phyloP scores from a whole-genome alignment of 2,113 vertebrate species.

The Hiodon alosoides region DNA sequence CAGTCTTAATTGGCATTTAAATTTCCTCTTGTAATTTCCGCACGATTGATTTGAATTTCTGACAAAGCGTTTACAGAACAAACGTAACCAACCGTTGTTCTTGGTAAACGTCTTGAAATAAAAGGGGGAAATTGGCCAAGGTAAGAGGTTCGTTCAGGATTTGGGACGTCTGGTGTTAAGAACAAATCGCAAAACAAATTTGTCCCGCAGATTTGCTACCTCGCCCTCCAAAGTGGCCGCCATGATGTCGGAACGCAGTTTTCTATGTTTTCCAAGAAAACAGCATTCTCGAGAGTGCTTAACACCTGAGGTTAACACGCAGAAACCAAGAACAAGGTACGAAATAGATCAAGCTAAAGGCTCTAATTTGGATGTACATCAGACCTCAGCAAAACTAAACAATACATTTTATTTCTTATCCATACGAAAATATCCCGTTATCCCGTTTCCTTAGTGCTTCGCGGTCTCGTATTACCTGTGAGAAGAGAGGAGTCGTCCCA shows the following conservation, averaged over 20 bases:
- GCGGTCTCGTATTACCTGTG: no score
- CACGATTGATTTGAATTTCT: not conserved
- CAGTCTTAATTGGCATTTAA: not conserved
- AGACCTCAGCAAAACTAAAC: no score
- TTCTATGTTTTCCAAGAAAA: not conserved
- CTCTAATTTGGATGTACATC: slow-evolving; percentile 24
- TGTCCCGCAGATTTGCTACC: not conserved
- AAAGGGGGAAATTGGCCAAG: not conserved
- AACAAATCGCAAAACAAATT: not conserved
- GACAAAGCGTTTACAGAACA: not conserved
- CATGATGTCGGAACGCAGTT: not conserved
- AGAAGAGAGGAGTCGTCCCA: no score
- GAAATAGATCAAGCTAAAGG: slow-evolving; percentile 33
- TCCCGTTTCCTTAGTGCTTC: no score
- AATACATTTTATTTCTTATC: no score
- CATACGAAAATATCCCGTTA: no score
- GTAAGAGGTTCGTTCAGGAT: not conserved
- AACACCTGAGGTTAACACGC: slow-evolving; percentile 19
- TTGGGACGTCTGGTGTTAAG: not conserved
- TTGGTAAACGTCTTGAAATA: not conserved
- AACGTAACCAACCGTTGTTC: not conserved
- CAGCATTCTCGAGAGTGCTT: not conserved
- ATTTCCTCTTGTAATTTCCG: not conserved
- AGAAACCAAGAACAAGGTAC: not conserved
- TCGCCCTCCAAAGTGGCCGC: not conserved